Evolutionary conservation across 2,797 vertebrate species (phyloP).

Genomic region (Clarias laeviceps): DNA sequence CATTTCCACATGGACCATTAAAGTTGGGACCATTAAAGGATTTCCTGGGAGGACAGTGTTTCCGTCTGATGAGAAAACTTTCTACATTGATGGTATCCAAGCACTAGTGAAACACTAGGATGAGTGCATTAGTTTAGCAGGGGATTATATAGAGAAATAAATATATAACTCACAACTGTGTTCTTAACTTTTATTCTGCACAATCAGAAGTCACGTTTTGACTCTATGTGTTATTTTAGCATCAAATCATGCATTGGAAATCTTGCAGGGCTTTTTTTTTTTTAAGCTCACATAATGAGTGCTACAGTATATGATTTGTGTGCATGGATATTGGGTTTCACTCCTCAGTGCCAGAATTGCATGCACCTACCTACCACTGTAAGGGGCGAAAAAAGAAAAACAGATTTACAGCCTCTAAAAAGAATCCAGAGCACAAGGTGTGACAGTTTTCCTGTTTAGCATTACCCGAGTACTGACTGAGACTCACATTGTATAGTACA

Average conservation of each 20-base stretch:
- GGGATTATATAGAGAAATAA: too few relatives aligned
- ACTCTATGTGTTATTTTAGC: not conserved
- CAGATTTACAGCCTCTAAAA: not conserved
- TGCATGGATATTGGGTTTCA: not conserved
- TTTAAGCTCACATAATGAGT: not conserved
- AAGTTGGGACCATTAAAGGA: too few relatives aligned
- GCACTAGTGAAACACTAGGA: too few relatives aligned
- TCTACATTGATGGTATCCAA: too few relatives aligned
- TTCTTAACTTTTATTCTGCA: too few relatives aligned
- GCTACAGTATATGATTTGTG: not conserved
- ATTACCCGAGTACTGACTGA: not conserved
- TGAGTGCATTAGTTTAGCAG: too few relatives aligned
- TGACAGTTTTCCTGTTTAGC: slow-evolving; percentile 3
- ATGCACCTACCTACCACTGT: not conserved
- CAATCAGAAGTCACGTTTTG: too few relatives aligned
- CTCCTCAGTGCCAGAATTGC: not conserved
- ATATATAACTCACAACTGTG: too few relatives aligned
- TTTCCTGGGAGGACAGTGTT: too few relatives aligned
- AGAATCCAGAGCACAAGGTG: slow-evolving; percentile 24
- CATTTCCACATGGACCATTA: too few relatives aligned
- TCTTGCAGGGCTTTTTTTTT: not conserved
- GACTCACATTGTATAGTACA: not conserved
- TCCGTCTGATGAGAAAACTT: too few relatives aligned
- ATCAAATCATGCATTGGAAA: not conserved
- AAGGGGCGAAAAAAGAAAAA: too few relatives aligned